Evolutionary conservation across 1,140 invertebrate genomes (phyloP), one percentile per base, ranked within the genome.

Genomic region (Scaptomyza pallida): DNA sequence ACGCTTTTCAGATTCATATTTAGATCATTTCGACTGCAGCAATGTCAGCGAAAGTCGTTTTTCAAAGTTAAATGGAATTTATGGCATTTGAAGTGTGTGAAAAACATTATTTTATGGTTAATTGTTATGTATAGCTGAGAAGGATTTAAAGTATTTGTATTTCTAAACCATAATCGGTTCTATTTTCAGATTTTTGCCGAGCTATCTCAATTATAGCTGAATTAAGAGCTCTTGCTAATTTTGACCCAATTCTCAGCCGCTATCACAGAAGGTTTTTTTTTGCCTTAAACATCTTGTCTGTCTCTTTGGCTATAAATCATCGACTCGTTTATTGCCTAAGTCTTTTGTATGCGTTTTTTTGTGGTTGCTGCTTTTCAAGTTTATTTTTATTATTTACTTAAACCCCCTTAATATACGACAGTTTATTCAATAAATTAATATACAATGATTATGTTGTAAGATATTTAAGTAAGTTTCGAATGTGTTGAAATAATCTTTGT

Each of bases 191-290:
- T 19, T 10, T 43, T 10, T 19, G 17, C 30, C 10, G 6, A 35
- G 10, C 30, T 12, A 10, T 23, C 6, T 4, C 26, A 56, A 63
- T 56, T 80, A 60, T 70, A 71, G 63, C 73, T 69, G 69, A 64
- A 75, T 41, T 54, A 40, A 19, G 50, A 59, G 63, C 48, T 80
- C 52, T 86, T 76, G 81, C 81, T 85, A 86, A 85, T 85, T 86
- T 77, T 35, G 81, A 86, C 81, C 81, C 65, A 71, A 76, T 85
- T 85, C 81, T 85, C 81, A 85, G 44, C 37, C 64, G 43, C 51
- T 64, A 67, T 75, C 65, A 65, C 30, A 54, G 17, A n/a, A n/a
- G n/a, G n/a, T 23, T 3, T 21, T 13, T 35, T 50, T 16, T 60
- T 35, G 1, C 50, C 8, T 26, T 72, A 60, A 67, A 64, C 60